Conservation (phyloP, 2,888 invertebrate genomes). For the Thumatha senex region DNA sequence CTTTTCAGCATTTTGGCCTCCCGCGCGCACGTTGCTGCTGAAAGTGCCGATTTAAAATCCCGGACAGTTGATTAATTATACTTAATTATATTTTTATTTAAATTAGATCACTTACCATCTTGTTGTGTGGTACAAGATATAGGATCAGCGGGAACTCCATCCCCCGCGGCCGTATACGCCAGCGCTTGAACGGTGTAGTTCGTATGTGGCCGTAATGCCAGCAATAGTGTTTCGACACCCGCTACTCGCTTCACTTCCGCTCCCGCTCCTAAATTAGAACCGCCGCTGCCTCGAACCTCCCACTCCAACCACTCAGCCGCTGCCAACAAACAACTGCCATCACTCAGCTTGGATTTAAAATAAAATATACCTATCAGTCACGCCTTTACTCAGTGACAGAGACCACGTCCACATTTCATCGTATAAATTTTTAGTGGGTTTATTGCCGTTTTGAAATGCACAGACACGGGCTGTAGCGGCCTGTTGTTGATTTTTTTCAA, state of each 20-base stretch:
- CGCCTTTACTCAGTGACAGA: too few species aligned
- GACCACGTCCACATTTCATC: too few species aligned
- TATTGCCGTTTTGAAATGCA: too few species aligned
- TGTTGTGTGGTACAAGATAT: slow-evolving; percentile 93
- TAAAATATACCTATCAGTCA: slow-evolving; percentile 21
- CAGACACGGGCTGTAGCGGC: too few species aligned
- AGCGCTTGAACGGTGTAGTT: slow-evolving; percentile 94
- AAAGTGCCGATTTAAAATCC: too few species aligned
- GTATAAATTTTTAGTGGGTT: too few species aligned
- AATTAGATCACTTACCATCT: slow-evolving; percentile 91
- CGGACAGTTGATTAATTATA: too few species aligned
- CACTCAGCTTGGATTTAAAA: slow-evolving; percentile 70
- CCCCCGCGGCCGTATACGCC: slow-evolving; percentile 93
- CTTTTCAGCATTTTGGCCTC: too few species aligned
- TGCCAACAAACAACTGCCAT: slow-evolving; percentile 81
- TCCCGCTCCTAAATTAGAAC: slow-evolving; percentile 40
- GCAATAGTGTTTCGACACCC: slow-evolving; percentile 90
- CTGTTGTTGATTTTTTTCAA: too few species aligned
- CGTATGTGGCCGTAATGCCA: slow-evolving; percentile 91
- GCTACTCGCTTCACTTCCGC: slow-evolving; percentile 89
- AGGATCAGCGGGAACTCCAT: slow-evolving; percentile 90
- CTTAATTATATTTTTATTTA: too few species aligned
- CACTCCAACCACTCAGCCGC: slow-evolving; percentile 79
- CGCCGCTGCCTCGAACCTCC: slow-evolving; percentile 68
- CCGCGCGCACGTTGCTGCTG: too few species aligned